Conservation (phyloP, 2,888 invertebrate species). For the Agrotis exclamationis region DNA sequence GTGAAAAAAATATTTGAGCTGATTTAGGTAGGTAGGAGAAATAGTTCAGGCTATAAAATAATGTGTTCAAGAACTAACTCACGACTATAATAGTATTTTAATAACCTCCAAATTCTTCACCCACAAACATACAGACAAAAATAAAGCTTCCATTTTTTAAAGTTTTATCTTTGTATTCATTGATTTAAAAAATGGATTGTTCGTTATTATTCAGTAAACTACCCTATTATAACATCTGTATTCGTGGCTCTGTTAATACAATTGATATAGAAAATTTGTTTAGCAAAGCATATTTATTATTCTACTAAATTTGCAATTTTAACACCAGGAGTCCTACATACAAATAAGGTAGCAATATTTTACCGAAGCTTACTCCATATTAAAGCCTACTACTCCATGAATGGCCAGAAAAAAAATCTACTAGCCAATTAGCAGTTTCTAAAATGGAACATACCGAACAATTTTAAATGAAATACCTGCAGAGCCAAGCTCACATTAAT, state of each 20-base stretch:
- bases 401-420: slow-evolving; percentile 21
- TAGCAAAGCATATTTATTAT: too few relatives aligned
- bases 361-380: slow-evolving; percentile 9
- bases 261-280: too few relatives aligned
- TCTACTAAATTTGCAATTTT: too few relatives aligned
- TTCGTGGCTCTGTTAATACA: too few relatives aligned
- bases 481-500: neutral
- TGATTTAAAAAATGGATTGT: too few relatives aligned
- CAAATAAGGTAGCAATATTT: slow-evolving; percentile 25
- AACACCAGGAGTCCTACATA: neutral
- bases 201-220: too few relatives aligned
- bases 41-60: neutral
- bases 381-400: too few relatives aligned
- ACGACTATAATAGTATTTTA: neutral
- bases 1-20: neutral
- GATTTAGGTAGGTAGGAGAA: neutral
- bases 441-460: slow-evolving; percentile 1
- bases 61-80: neutral
- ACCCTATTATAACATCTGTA: too few relatives aligned
- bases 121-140: too few relatives aligned
- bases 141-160: too few relatives aligned
- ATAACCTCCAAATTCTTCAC: neutral
- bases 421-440: slow-evolving; percentile 40
- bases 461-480: slow-evolving; percentile 27
- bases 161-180: too few relatives aligned